Evolutionary conservation across 2,888 invertebrate genomes (phyloP), one percentile per base, ranked within the genome.

Genomic region (Scelioninae gen. 2): DNA sequence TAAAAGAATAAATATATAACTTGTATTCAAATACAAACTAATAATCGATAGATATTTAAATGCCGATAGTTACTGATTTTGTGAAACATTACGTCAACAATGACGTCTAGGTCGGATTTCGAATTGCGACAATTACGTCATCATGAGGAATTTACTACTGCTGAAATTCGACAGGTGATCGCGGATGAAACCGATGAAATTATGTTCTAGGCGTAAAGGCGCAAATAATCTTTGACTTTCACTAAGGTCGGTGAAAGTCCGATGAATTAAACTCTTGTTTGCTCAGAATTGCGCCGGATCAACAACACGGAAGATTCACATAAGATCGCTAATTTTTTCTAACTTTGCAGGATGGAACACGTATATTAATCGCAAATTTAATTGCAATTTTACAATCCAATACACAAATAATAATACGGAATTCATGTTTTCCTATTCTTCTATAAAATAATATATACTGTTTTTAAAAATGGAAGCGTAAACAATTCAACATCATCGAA

Each of bases 221-320:
- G 58, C 60, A 69, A 69, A 69, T 69, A 72, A 71, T 71, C 64
- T 48, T 58, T 73, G 11, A 73, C 73, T 73, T 73, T 73, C 73
- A 69, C 73, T 69, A 64, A 69, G 73, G 69, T 73, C 69, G 73
- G 69, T 69, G 73, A 73, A 73, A 73, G 73, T 73, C 45, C 19
- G 15, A 16, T 6, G 64, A 73, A 69, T 69, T 53, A 64, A 68
- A 64, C 53, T 41, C 28, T 13, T 43, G 53, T 73, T 73, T 64
- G 33, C 13, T 58, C 60, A 53, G 64, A 64, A 73, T 69, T 64
- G 63, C 64, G 61, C 33, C 10, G 63, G 39, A 64, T 60, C 69
- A 37, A 55, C 64, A 69, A 73, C 25, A 39, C 52, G 60, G 64
- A 73, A 73, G 73, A 73, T 73, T 69, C 73, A 53, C 60, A 39